Evolutionary conservation across 2,888 invertebrate species (phyloP), one percentile per base, ranked within the genome.

Genomic region (Merodon equestris): DNA sequence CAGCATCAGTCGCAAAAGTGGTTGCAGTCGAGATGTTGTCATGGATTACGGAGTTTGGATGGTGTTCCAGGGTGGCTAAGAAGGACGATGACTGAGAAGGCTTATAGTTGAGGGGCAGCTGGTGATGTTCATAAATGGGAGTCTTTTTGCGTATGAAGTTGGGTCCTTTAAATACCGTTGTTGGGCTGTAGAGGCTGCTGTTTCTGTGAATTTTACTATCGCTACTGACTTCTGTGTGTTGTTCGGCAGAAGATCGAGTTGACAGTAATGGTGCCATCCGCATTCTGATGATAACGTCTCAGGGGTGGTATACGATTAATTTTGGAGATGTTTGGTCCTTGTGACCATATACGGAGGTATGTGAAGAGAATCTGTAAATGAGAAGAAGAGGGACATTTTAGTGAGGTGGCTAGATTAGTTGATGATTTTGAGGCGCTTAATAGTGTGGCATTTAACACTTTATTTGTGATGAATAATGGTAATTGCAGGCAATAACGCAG

Each of bases 231-330:
- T 82, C 14, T 79, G 77, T n/a, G 81, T 81, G 15, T 53, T 82
- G 63, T 83, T 83, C 42, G 86, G 85, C 44, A 85, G 77, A 60
- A 85, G 81, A 81, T 85, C 86, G 38, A 85, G 86, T 48, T 85
- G 85, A 77, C 82, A 17, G 73, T 68, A 34, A 82, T 81, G 18
- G 82, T 77, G 1, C 81, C 71, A 36, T 81, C 82, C 17, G 74
- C 66, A 71, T 71, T 82, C 53, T 72, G 74, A 70, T 82, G 82
- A 74, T 71, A 74, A 70, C 61, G 82, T 61, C 36, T 77, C 34
- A 67, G 72, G 60, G 79, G 82, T 57, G 73, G 50, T 7, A 76
- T 77, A 10, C 71, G 72, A 73, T 81, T 82, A 27, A 72, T 60
- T 61, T 81, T 72, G 9, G 57, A 51, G 15, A 79, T 81, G 57